Percentiles rank a stretch among this genome's conserved stretches.
Evolutionary conservation across 2,797 vertebrate genomes (phyloP).

Genomic region (Bovichtus diacanthus): DNA sequence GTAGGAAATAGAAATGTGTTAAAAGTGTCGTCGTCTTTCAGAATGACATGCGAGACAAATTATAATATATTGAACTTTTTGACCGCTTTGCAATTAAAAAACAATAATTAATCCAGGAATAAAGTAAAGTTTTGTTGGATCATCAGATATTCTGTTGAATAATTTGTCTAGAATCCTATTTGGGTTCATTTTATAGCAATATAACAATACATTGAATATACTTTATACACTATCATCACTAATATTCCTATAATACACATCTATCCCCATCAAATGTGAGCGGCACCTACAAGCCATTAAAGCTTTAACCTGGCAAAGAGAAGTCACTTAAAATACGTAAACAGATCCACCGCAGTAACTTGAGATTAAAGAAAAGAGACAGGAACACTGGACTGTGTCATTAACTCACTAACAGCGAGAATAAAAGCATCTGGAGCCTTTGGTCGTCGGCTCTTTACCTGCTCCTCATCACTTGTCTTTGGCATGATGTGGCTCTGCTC

Average conservation of each 20-base stretch:
- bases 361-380: slow-evolving; percentile 12
- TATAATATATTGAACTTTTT: neutral
- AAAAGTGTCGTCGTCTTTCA: no score
- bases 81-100: neutral
- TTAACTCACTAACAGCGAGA: slow-evolving; percentile 2
- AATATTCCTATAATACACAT: neutral
- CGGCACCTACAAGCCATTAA: neutral
- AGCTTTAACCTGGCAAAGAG: neutral
- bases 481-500: slow-evolving; percentile 68
- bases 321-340: slow-evolving; percentile 3
- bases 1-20: no score
- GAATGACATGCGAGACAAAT: neutral
- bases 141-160: no score
- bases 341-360: slow-evolving; percentile 5
- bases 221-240: neutral
- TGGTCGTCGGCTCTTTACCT: slow-evolving; percentile 68
- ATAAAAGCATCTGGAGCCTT: slow-evolving; percentile 26
- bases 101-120: neutral
- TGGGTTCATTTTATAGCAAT: neutral
- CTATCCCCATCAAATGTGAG: neutral
- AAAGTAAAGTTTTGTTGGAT: neutral
- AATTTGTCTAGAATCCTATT: neutral
- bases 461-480: slow-evolving; percentile 66
- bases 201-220: neutral
- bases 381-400: neutral